Base-by-base conservation (phyloP, 1,140 invertebrate species). In the Drosophila ohnishii region DNA sequence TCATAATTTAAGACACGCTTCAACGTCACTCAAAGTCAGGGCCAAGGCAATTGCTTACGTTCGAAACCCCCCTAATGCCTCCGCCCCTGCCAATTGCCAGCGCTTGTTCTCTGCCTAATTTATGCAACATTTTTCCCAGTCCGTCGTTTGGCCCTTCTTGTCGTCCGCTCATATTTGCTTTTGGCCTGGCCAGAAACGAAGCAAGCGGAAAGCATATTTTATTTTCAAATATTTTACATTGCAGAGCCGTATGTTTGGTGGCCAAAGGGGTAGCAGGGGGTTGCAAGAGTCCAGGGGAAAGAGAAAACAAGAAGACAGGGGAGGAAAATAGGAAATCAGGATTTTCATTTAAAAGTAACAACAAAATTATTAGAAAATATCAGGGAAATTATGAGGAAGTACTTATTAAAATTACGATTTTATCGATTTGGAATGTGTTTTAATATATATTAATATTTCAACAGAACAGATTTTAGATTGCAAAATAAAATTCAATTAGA, bases 21-120 rank as follows among this genome's bases (percentile, higher is more conserved):
- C 75, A 81, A 77, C 79, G 80, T 87, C 83, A 80, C 79, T 87
- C 83, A 86, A 86, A 83, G 84, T 82, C 78, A 85, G 63, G 56
- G 44, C 39, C 80, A 83, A 63, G 48, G 51, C 69, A 58, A 19
- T 64, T 75, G 66, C 57, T 37, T 28, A 45, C 44, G 51, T 40
- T 44, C 32, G 34, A 44, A 73, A 28, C 60, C 28, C 65, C 32
- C 42, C 48, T 35, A n/a, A 22, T 30, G 25, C 37, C 69, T n/a
- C 44, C 7, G 22, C 19, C 44, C 19, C 63, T n/a, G 13, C 7
- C 48, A 47, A 50, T 44, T 40, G 40, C 42, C 55, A 39, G 30
- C 19, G 37, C 35, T 60, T 76, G 13, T 73, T 73, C 39, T 56
- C 35, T 37, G 45, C 63, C 74, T 70, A 78, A 85, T 86, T 78